These are phyloP conservation scores for Tigriopus californicus DNA, from an alignment of 2,888 invertebrate species.

Conservation along the genomic window DNA sequence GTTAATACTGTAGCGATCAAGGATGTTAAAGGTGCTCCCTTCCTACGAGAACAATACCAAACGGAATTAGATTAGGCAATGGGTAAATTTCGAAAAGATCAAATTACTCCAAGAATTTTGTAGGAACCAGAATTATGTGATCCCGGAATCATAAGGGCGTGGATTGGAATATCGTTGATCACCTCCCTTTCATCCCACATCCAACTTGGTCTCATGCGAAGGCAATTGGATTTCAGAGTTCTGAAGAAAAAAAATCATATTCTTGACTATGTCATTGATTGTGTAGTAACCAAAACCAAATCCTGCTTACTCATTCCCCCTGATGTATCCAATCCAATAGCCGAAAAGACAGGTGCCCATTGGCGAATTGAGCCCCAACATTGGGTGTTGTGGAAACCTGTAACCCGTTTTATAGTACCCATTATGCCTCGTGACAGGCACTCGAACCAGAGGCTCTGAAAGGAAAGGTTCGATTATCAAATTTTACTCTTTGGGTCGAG, in stretches of 20 bases:
- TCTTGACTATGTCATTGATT: neutral
- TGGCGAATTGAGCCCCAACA: constrained; percentile 15
- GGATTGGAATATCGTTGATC: constrained; percentile 39
- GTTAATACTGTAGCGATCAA: constrained; percentile 5
- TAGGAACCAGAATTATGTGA: constrained; percentile 49
- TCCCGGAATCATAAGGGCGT: constrained; percentile 43
- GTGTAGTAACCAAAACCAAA: too few species aligned
- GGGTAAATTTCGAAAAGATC: too few species aligned
- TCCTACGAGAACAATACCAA: neutral
- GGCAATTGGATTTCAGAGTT: constrained; percentile 36
- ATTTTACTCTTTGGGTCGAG: too few species aligned
- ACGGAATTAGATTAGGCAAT: too few species aligned
- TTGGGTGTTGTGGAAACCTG: constrained; percentile 20
- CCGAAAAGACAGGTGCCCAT: constrained; percentile 22
- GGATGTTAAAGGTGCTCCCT: constrained; percentile 7
- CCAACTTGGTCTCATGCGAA: constrained; percentile 67
- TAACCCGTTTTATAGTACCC: constrained; percentile 23
- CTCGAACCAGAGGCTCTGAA: neutral
- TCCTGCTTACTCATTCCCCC: constrained; percentile 17
- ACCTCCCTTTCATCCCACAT: constrained; percentile 43
- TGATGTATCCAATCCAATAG: constrained; percentile 24
- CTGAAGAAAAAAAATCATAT: neutral
- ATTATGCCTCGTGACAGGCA: neutral
- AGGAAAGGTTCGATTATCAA: neutral
- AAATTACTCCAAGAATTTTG: constrained; percentile 27